Evolutionary conservation across 1,140 invertebrate species (phyloP).

Genomic region (Ruditapes philippinarum): DNA sequence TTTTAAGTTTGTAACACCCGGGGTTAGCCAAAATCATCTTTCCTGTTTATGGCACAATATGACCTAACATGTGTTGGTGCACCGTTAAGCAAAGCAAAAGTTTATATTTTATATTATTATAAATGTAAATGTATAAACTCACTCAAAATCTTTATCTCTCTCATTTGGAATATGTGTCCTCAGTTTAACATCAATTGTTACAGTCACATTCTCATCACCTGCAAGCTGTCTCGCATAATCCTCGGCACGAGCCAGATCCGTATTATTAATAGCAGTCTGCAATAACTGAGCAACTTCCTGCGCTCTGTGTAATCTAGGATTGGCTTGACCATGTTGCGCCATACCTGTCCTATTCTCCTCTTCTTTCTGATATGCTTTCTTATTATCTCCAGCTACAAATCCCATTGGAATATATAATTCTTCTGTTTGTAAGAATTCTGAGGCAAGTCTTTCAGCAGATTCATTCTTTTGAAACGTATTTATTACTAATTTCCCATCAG

Average conservation of each 20-base stretch:
- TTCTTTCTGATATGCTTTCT: background rate
- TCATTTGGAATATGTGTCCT: slow-evolving; percentile 4
- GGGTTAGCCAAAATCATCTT: too few species aligned
- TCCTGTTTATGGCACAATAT: too few species aligned
- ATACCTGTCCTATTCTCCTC: slow-evolving; percentile 9
- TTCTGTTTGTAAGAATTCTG: background rate
- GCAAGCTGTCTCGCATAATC: slow-evolving; percentile 46
- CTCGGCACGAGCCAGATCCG: slow-evolving; percentile 28
- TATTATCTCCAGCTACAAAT: background rate
- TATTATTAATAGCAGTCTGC: slow-evolving; percentile 48
- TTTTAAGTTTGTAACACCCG: too few species aligned
- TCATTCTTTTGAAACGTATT: background rate
- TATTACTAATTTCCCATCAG: background rate
- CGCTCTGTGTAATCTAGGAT: slow-evolving; percentile 27
- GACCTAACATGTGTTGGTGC: too few species aligned
- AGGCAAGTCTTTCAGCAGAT: background rate
- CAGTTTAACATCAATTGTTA: slow-evolving; percentile 41
- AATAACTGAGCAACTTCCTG: slow-evolving; percentile 32
- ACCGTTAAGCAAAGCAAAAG: too few species aligned
- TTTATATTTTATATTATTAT: too few species aligned
- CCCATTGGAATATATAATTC: slow-evolving; percentile 32
- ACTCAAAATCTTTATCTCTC: slow-evolving; percentile 59
- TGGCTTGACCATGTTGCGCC: background rate
- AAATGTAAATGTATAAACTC: too few species aligned
- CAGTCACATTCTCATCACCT: slow-evolving; percentile 5